Evolutionary conservation across 37 sponge, comb jelly and placozoan species (phyloP), one percentile per base, ranked within the genome.

Genomic region (Halichondria panicea): DNA sequence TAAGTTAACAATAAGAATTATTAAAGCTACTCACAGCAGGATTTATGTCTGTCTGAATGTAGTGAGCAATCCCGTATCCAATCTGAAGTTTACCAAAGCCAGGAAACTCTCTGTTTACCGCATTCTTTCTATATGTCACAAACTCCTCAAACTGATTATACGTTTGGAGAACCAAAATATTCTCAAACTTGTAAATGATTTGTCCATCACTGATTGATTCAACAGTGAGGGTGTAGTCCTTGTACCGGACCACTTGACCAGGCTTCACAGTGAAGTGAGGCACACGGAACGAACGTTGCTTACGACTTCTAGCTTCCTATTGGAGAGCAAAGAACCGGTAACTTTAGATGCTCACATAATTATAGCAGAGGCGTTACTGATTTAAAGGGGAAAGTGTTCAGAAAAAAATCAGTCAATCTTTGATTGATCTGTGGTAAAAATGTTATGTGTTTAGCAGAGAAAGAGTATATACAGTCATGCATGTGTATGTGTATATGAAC

Each of bases 11-110:
- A n/a, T n/a, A n/a, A n/a, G n/a, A n/a, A n/a, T n/a, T n/a, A n/a
- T n/a, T n/a, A n/a, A n/a, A n/a, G n/a, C n/a, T 27, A 58, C 60
- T 24, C 27, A 58, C 60, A 21, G 25, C n/a, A 6, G 60, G 60
- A 21, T 58, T 27, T 7, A 58, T 27, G 7, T 24, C 27, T 25
- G 60, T 58, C 25, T 58, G 60, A 58, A 58, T 58, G 60, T n/a
- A 58, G n/a, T 58, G n/a, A 7, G n/a, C 25, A 11, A 58, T 21
- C n/a, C 27, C 27, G 24, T 58, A 25, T 58, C 60, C 60, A n/a
- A 58, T 58, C 60, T n/a, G 25, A 12, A 58, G 60, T 22, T 58
- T 22, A 58, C 60, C 60, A 58, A 24, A 58, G 12, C 60, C 60
- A 25, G 60, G 24, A 22, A 58, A 58, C 12, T 11, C 27, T 58